phyloP scores from a whole-genome alignment of 2,888 invertebrate genomes.

The Melieria omissa region DNA sequence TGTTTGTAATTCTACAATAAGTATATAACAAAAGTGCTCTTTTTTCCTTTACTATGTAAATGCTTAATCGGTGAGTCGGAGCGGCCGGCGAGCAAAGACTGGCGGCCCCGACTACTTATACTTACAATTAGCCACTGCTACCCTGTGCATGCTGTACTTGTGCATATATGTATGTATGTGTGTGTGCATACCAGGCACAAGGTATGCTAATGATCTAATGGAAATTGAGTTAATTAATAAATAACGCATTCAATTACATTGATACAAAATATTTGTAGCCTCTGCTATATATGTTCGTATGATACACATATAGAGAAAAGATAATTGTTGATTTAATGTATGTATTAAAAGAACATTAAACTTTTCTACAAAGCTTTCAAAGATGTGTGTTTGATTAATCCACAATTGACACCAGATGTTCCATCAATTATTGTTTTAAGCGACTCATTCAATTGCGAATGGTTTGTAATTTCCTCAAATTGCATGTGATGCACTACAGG shows the following conservation, averaged over 20 bases:
- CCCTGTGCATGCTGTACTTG: background rate
- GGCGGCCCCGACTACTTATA: background rate
- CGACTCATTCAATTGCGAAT: too few species aligned
- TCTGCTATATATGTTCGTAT: background rate
- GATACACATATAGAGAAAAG: constrained; percentile 5
- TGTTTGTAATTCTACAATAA: constrained; percentile 20
- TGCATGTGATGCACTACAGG: too few species aligned
- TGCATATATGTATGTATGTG: constrained; percentile 13
- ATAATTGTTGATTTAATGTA: constrained; percentile 20
- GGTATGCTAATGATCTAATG: background rate
- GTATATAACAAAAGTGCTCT: constrained; percentile 37
- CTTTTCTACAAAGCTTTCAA: constrained; percentile 32
- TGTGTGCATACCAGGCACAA: constrained; percentile 8
- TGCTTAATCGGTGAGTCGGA: constrained; percentile 36
- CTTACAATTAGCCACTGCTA: background rate
- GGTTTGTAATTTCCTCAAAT: too few species aligned
- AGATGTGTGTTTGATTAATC: background rate
- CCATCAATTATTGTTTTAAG: too few species aligned
- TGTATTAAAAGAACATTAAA: constrained; percentile 30
- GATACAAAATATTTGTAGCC: constrained; percentile 30
- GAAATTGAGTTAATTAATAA: constrained; percentile 17
- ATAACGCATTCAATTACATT: constrained; percentile 17
- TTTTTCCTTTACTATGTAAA: constrained; percentile 49
- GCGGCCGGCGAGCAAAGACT: background rate
- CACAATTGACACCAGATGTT: background rate